A percentile compares a stretch with the other conserved stretches of the same genome.
Conservation (phyloP, 2,113 vertebrate species). For the Thalassoma bifasciatum region DNA sequence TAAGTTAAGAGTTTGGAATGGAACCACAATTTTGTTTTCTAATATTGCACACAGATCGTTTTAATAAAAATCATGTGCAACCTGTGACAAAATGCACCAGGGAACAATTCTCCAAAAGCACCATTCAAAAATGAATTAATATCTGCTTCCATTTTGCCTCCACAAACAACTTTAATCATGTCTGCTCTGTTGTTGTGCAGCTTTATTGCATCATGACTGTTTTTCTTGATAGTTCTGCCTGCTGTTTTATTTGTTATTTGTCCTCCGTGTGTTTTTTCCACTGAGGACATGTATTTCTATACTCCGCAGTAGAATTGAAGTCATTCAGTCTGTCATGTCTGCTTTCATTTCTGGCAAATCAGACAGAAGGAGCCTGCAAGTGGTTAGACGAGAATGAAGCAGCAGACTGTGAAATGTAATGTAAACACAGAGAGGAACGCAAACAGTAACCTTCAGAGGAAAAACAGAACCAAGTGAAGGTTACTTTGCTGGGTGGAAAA, state of each 20-base stretch:
- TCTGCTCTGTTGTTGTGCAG: conserved; percentile 51
- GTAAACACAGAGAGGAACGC: conserved; percentile 65
- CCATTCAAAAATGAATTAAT: conserved; percentile 39
- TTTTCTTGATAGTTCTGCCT: conserved; percentile 64
- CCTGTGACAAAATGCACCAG: conserved; percentile 17
- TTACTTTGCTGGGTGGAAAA: conserved; percentile 38
- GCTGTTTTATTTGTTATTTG: conserved; percentile 68
- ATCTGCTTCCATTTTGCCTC: conserved; percentile 44
- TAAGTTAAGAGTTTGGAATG: background rate
- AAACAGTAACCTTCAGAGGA: conserved; percentile 69
- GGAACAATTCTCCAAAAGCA: conserved; percentile 41
- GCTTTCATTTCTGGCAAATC: conserved; percentile 78
- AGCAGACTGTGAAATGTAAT: conserved; percentile 81
- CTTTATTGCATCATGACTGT: conserved; percentile 76
- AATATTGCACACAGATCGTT: background rate
- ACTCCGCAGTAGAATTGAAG: conserved; percentile 71
- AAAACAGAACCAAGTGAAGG: conserved; percentile 61
- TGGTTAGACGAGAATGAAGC: conserved; percentile 79
- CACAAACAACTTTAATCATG: conserved; percentile 69
- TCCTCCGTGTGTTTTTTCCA: conserved; percentile 46
- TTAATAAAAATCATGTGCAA: conserved; percentile 24
- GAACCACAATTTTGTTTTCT: background rate
- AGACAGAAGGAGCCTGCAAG: conserved; percentile 71
- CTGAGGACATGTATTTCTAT: conserved; percentile 38
- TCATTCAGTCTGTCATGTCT: conserved; percentile 79